Percentiles rank a stretch among this genome's conserved stretches.
These are phyloP conservation scores for Odontothrips loti DNA, from an alignment of 2,888 invertebrate genomes.

Conservation along the genomic window DNA sequence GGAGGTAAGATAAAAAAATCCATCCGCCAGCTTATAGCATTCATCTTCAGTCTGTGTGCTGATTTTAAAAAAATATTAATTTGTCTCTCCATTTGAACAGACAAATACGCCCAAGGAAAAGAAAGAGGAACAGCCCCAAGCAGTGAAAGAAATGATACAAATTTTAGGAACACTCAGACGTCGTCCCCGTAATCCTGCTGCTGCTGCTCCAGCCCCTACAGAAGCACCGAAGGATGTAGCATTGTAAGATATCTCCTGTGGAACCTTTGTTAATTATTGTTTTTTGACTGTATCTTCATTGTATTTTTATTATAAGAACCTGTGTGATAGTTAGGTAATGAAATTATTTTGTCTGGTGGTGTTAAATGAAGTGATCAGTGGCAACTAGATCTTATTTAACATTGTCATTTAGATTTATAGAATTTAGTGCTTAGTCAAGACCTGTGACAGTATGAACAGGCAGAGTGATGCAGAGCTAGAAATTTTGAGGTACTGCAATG, in stretches of 20 bases:
- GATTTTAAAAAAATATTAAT: slow-evolving; percentile 29
- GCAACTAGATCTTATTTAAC: too few species aligned
- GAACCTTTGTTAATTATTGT: background rate
- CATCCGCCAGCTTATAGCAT: slow-evolving; percentile 26
- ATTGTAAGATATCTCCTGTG: background rate
- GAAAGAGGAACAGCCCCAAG: slow-evolving; percentile 53
- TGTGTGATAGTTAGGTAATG: background rate
- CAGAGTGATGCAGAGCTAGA: too few species aligned
- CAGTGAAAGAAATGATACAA: slow-evolving; percentile 63
- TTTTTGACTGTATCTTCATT: background rate
- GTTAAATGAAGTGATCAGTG: too few species aligned
- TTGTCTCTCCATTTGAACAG: slow-evolving; percentile 44
- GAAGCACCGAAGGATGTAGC: slow-evolving; percentile 12
- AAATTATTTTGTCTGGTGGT: background rate
- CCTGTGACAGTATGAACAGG: too few species aligned
- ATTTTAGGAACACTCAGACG: slow-evolving; percentile 60
- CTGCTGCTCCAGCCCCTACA: background rate
- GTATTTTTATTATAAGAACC: too few species aligned
- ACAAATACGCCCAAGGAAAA: slow-evolving; percentile 57
- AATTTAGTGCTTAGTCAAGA: too few species aligned
- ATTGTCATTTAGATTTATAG: too few species aligned
- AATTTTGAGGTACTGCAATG: too few species aligned
- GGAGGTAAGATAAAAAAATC: slow-evolving; percentile 48
- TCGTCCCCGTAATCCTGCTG: slow-evolving; percentile 43
- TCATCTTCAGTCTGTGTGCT: slow-evolving; percentile 25